phyloP scores from a whole-genome alignment of 2,797 vertebrate genomes.

The Sebastes trivittatus region DNA sequence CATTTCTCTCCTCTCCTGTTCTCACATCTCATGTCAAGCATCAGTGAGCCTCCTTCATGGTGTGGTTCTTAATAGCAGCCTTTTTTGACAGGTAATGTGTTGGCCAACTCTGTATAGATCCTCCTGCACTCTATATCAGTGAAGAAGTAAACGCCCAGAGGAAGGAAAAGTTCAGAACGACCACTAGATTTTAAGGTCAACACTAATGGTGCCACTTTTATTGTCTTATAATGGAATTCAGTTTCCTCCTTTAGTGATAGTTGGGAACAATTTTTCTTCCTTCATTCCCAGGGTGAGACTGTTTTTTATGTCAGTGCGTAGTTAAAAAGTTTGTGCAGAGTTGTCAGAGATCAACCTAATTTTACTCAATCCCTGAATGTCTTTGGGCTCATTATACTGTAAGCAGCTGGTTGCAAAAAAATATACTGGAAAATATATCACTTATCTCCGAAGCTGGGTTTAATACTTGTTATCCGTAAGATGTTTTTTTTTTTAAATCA shows the following conservation, averaged over 20 bases:
- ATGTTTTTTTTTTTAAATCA: neutral
- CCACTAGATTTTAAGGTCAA: neutral
- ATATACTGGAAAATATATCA: neutral
- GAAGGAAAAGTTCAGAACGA: neutral
- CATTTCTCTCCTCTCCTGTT: constrained; percentile 24
- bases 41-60: constrained; percentile 23
- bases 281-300: neutral
- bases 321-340: neutral
- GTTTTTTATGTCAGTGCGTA: neutral
- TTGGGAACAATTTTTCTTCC: neutral
- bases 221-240: neutral
- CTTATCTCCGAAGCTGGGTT: too few relatives aligned
- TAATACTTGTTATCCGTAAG: neutral
- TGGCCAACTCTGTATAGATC: constrained; percentile 6
- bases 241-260: neutral
- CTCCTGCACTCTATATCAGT: neutral
- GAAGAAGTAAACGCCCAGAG: neutral
- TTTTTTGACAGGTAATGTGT: constrained; percentile 42
- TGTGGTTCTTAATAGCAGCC: constrained; percentile 20
- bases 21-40: constrained; percentile 40
- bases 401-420: neutral
- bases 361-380: neutral
- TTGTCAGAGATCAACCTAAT: neutral
- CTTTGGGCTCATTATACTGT: neutral
- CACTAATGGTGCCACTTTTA: neutral